Evolutionary conservation across 2,888 invertebrate species (phyloP).

Genomic region (Meteorus colon): DNA sequence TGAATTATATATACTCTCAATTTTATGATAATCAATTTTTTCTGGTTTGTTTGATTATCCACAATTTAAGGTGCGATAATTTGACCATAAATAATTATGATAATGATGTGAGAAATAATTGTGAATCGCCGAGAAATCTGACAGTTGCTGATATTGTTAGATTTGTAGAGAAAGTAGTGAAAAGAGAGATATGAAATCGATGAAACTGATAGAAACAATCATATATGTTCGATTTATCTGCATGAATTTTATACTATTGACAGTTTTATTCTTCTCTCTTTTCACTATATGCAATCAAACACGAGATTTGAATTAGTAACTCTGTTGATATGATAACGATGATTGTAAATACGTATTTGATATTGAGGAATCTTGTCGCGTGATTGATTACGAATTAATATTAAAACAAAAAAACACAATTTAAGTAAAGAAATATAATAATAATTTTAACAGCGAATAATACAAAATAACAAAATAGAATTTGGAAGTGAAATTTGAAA

Average conservation of each 20-base stretch:
- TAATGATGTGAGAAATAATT: neutral
- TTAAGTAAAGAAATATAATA: constrained; percentile 39
- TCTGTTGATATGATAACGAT: constrained; percentile 43
- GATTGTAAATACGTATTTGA: constrained; percentile 50
- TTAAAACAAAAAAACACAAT: constrained; percentile 7
- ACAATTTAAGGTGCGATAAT: neutral
- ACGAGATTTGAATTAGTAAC: constrained; percentile 36
- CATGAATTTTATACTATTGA: neutral
- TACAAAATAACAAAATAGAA: constrained; percentile 17
- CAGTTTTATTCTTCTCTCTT: constrained; percentile 39
- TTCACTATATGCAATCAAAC: constrained; percentile 16
- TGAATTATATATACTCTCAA: constrained; percentile 47
- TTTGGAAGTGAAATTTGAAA: constrained; percentile 15
- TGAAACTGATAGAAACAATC: neutral
- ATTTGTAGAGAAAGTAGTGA: neutral
- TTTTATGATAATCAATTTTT: constrained; percentile 43
- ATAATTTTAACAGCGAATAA: constrained; percentile 4
- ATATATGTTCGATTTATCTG: neutral
- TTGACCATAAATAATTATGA: neutral
- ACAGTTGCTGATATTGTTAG: constrained; percentile 37
- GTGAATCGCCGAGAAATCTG: constrained; percentile 32
- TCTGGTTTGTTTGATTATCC: constrained; percentile 6
- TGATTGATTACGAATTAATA: constrained; percentile 21
- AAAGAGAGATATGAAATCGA: constrained; percentile 6
- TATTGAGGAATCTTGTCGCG: constrained; percentile 32